A percentile compares a stretch with the other conserved stretches of the same genome.
phyloP scores from a whole-genome alignment of 2,888 invertebrate genomes.

The Ashinkailepas kermadecensis region DNA sequence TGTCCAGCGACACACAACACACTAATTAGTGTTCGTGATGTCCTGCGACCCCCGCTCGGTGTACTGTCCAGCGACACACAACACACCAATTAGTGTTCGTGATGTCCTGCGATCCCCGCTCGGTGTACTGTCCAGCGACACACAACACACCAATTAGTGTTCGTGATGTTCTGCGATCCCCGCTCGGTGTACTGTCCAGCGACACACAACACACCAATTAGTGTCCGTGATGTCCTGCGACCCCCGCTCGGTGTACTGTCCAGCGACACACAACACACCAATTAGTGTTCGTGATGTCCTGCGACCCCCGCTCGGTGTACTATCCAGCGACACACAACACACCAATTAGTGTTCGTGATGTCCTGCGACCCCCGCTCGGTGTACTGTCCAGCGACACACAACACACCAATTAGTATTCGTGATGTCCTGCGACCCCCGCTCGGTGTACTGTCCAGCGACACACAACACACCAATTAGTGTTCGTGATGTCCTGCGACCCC shows the following conservation, averaged over 20 bases:
- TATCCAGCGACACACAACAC: not conserved
- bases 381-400: not conserved
- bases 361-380: too few relatives aligned
- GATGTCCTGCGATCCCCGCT: constrained; percentile 35
- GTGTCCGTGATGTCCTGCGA: too few relatives aligned
- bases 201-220: not conserved
- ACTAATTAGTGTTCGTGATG: too few relatives aligned
- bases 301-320: not conserved
- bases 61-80: too few relatives aligned
- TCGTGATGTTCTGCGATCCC: not conserved
- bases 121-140: not conserved
- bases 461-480: too few relatives aligned
- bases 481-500: constrained; percentile 38
- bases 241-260: too few relatives aligned
- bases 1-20: not conserved
- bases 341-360: not conserved
- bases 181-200: not conserved
- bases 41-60: too few relatives aligned
- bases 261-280: too few relatives aligned
- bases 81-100: too few relatives aligned
- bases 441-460: too few relatives aligned
- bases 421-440: too few relatives aligned
- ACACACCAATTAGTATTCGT: not conserved
- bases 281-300: constrained; percentile 42
- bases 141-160: not conserved